Evolutionary conservation across 1,140 invertebrate species (phyloP).

Genomic region (Cydia fagiglandana): DNA sequence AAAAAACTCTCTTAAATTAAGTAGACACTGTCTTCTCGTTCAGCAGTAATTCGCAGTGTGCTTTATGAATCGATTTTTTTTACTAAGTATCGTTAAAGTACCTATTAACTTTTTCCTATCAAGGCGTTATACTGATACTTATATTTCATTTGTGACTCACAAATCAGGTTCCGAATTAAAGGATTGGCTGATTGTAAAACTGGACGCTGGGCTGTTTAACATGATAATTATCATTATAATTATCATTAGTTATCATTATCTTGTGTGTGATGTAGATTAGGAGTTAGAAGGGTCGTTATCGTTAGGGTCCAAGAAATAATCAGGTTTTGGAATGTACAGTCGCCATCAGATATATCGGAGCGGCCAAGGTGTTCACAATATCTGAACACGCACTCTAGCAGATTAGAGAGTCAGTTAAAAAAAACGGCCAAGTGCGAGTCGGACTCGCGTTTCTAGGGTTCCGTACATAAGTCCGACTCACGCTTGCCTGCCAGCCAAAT

Average conservation of each 20-base stretch:
- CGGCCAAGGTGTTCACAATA: too few species aligned
- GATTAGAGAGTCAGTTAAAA: too few species aligned
- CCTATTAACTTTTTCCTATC: background rate
- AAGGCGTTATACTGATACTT: background rate
- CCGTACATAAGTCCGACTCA: too few species aligned
- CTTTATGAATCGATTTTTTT: background rate
- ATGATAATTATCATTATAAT: background rate
- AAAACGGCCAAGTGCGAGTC: too few species aligned
- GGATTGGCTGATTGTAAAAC: constrained; percentile 24
- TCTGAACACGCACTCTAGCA: too few species aligned
- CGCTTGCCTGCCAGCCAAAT: too few species aligned
- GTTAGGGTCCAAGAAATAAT: background rate
- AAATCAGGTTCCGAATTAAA: constrained; percentile 27
- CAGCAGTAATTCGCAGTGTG: too few species aligned
- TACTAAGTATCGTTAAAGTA: background rate
- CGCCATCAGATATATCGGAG: too few species aligned
- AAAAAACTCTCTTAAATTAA: too few species aligned
- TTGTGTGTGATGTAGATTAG: constrained; percentile 1
- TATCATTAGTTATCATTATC: constrained; percentile 12
- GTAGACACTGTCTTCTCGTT: too few species aligned
- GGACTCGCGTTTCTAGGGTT: too few species aligned
- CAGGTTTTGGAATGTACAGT: background rate
- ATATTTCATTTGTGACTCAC: background rate
- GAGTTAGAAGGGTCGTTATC: constrained; percentile 1
- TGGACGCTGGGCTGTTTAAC: constrained; percentile 15